Evolutionary conservation across 2,113 vertebrate genomes (phyloP), one percentile per base, ranked within the genome.

Genomic region (Spilogale gracilis): DNA sequence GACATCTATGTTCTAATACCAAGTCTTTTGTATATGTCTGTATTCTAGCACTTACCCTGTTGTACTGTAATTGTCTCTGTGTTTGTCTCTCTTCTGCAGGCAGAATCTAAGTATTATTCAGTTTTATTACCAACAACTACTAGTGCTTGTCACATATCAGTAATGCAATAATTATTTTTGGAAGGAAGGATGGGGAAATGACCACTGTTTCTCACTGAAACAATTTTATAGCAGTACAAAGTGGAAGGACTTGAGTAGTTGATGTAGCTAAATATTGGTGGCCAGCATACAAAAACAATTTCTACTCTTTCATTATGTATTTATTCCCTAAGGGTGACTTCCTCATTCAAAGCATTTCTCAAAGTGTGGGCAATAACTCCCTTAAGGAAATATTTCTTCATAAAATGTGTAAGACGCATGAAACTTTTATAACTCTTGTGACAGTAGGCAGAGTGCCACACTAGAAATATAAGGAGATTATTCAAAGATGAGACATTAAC

Each of bases 311-410:
- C 71, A 80, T 96, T 93, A 52, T 20, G 2, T 58, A 82, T 88
- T 96, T 93, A 86, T 63, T 96, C 61, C 32, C 88, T 76, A n/a
- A 89, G 25, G 65, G 30, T 67, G 16, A 95, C 3, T 73, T 96
- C 90, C 85, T 83, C 17, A 58, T 23, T 61, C 89, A 96, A 97
- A 96, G 2, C 2, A 83, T 82, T 94, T 96, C 91, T 97, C 90
- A 95, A 97, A 61, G 11, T 23, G 71, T 96, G 54, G 96, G 23
- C 65, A 93, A 90, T 95, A 97, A 91, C 73, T 63, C 8, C 32
- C 7, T 48, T 83, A 88, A 96, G 1, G 54, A 97, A 92, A 89
- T 32, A 91, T 21, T 95, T 92, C 71, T 95, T 93, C 84, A 50
- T 61, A 90, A 98, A 98, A 21, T 6, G 0, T 86, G 56, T 14